Conservation (phyloP, 1,140 invertebrate genomes). For the Diploscapter pachys region DNA sequence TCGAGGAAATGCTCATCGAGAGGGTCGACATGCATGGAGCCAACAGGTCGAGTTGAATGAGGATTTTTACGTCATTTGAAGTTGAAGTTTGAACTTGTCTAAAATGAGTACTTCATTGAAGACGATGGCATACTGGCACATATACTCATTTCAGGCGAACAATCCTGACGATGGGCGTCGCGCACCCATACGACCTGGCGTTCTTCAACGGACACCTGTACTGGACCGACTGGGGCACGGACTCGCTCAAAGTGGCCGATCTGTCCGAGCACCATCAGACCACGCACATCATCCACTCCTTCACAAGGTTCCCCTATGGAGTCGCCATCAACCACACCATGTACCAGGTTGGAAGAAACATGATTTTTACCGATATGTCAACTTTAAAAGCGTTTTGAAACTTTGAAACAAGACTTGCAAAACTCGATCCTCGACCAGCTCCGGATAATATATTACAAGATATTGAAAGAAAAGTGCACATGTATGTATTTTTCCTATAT, state of each 20-base stretch:
- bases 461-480: no score
- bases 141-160: slow-evolving; percentile 15
- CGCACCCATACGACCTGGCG: slow-evolving; percentile 28
- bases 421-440: no score
- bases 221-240: slow-evolving; percentile 35
- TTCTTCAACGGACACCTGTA: slow-evolving; percentile 29
- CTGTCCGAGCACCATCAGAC: slow-evolving; percentile 14
- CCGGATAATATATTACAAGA: no score
- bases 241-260: slow-evolving; percentile 26
- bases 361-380: no score
- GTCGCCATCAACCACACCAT: slow-evolving; percentile 24
- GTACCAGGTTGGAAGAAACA: slow-evolving; percentile 2
- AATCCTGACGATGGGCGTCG: slow-evolving; percentile 19
- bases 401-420: no score
- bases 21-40: slow-evolving; percentile 16
- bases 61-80: no score
- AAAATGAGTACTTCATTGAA: no score
- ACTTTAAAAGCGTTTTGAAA: no score
- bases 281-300: slow-evolving; percentile 27
- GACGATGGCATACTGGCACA: slow-evolving; percentile 7
- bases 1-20: slow-evolving; percentile 20
- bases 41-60: no score
- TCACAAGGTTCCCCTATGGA: slow-evolving; percentile 27
- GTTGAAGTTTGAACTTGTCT: no score
- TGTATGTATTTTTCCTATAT: no score